These are phyloP conservation scores for Spheniscus mendiculus DNA, from an alignment of 2,113 vertebrate genomes.

Conservation along the genomic window DNA sequence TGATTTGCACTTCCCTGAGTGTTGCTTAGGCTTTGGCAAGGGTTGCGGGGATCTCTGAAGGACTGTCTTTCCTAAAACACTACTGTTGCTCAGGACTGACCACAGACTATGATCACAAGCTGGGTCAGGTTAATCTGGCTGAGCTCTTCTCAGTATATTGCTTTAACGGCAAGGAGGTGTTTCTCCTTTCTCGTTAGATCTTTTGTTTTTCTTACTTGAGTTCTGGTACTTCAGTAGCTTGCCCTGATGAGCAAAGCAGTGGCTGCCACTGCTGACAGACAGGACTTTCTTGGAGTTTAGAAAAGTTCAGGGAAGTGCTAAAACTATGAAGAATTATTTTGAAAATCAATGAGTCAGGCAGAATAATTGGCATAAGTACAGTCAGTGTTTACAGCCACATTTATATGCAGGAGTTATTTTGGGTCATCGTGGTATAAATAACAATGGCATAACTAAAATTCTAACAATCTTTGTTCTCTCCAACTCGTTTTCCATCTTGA, in stretches of 20 bases:
- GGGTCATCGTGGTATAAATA: not conserved
- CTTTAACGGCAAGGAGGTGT: not conserved
- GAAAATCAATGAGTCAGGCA: not conserved
- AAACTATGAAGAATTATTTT: not conserved
- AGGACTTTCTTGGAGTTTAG: not conserved
- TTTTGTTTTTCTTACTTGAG: not conserved
- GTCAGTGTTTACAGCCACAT: not conserved
- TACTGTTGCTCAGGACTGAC: not conserved
- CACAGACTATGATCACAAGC: not conserved
- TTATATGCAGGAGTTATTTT: slow-evolving; percentile 6
- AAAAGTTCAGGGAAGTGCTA: not conserved
- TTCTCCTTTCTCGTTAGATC: not conserved
- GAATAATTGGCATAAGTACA: slow-evolving; percentile 1
- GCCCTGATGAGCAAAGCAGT: not conserved
- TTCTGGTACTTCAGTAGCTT: not conserved
- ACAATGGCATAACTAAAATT: not conserved
- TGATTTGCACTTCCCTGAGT: not conserved
- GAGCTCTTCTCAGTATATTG: not conserved
- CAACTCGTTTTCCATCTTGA: not conserved
- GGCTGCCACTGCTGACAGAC: not conserved
- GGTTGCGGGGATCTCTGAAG: not conserved
- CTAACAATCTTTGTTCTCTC: not conserved
- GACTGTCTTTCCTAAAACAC: not conserved
- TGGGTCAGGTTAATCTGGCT: not conserved
- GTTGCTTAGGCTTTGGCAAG: not conserved